Evolutionary conservation across 64 coral and sea anemone genomes (phyloP).

Genomic region (Stichodactyla mertensii): DNA sequence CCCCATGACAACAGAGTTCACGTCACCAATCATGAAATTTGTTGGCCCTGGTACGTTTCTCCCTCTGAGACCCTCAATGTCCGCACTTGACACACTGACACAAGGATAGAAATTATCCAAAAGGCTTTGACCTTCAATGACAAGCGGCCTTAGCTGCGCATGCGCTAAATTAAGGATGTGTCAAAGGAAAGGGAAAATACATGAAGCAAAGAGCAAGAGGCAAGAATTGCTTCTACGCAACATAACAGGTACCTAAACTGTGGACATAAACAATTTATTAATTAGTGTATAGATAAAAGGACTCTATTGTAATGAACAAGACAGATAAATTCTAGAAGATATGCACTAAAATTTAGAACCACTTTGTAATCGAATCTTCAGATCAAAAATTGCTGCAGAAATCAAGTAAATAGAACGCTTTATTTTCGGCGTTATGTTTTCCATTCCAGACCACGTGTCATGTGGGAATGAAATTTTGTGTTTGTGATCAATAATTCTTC

Average conservation of each 20-base stretch:
- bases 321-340: background rate
- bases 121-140: background rate
- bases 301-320: background rate
- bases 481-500: no score
- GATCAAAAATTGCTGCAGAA: no score
- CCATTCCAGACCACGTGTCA: no score
- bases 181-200: background rate
- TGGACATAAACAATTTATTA: background rate
- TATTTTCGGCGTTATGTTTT: no score
- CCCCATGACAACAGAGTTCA: constrained; percentile 66
- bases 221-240: background rate
- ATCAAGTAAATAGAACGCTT: no score
- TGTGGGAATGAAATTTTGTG: no score
- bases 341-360: background rate
- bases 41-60: constrained; percentile 61
- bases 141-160: background rate
- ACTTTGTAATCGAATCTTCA: background rate
- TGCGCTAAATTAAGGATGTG: background rate
- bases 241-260: background rate
- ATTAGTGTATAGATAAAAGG: background rate
- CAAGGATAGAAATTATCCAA: constrained; percentile 28
- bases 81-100: constrained; percentile 52
- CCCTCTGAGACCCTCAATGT: constrained; percentile 64
- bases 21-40: constrained; percentile 68
- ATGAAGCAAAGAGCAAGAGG: background rate